Evolutionary conservation across 2,888 invertebrate species (phyloP), one percentile per base, ranked within the genome.

Genomic region (Drosophila quinaria): DNA sequence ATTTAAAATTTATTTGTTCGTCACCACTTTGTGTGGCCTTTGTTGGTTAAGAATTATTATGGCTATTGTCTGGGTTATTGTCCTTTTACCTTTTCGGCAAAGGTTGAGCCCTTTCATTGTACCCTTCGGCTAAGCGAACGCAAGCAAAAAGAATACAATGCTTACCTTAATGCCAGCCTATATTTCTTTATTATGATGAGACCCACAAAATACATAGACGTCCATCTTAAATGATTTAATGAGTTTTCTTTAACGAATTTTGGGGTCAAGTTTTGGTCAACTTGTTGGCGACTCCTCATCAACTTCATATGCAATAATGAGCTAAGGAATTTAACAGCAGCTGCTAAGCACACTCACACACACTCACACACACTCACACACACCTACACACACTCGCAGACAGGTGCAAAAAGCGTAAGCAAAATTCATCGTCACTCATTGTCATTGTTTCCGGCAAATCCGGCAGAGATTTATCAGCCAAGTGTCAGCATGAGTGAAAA

Each of bases 401-500:
- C 66, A 75, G 78, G 73, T 76, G 54, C 42, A 66, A 62, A 35
- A 19, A 44, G 66, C 37, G 22, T 54, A 64, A 44, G 42, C 58
- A 56, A 49, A 42, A 46, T 41, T 59, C 73, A 42, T 29, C 70
- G 52, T 61, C 65, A 44, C 60, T 42, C 81, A 59, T 59, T 61
- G 69, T 67, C 89, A 74, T 75, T 81, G 87, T 77, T 79, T 75
- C 78, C 74, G 72, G 68, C 64, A 75, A 81, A 74, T 76, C 72
- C 78, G 68, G 71, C 70, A 55, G 71, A 87, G 89, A 87, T 90
- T 88, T 90, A 88, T 85, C 86, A 89, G 91, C 74, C 83, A 88
- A 90, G 81, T 90, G 90, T 90, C 89, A 90, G 82, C 82, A 80
- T 65, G 78, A 78, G 77, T 76, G 78, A 72, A 86, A 87, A 90